Evolutionary conservation across 1,140 invertebrate species (phyloP).

Genomic region (Drosophila takahashii): DNA sequence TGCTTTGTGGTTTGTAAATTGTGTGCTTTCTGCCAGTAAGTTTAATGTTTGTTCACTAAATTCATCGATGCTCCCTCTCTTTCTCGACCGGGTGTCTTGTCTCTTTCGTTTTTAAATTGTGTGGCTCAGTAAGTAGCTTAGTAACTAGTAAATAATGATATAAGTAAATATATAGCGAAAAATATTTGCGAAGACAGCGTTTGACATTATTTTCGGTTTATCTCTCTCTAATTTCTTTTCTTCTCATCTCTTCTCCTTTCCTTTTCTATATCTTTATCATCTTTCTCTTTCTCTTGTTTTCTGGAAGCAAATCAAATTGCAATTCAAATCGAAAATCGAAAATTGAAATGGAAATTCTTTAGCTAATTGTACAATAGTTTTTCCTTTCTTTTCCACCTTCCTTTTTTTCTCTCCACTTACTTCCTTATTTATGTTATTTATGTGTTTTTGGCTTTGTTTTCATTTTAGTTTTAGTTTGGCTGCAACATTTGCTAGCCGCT

Average conservation of each 20-base stretch:
- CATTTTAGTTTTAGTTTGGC: slow-evolving; percentile 48
- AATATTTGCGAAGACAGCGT: slow-evolving; percentile 55
- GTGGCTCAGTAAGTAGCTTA: slow-evolving; percentile 30
- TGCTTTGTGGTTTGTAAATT: slow-evolving; percentile 39
- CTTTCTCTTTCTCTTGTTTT: neutral
- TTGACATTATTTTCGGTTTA: slow-evolving; percentile 42
- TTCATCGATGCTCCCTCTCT: slow-evolving; percentile 26
- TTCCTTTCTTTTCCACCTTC: slow-evolving; percentile 1
- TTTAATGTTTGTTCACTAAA: slow-evolving; percentile 28
- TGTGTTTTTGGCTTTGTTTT: slow-evolving; percentile 46
- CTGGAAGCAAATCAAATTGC: slow-evolving; percentile 65
- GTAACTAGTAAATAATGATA: slow-evolving; percentile 36
- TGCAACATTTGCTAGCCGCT: slow-evolving; percentile 43
- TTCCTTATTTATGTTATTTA: slow-evolving; percentile 22
- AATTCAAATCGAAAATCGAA: slow-evolving; percentile 61
- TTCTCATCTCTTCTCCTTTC: too few species aligned
- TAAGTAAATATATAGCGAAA: slow-evolving; percentile 49
- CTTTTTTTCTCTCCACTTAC: slow-evolving; percentile 12
- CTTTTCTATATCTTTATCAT: too few species aligned
- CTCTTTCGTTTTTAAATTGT: slow-evolving; percentile 31
- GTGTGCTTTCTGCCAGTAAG: slow-evolving; percentile 24
- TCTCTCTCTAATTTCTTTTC: slow-evolving; percentile 12
- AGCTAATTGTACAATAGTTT: slow-evolving; percentile 44
- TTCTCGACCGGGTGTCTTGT: slow-evolving; percentile 37
- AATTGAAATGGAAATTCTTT: slow-evolving; percentile 45